Percentiles rank a stretch among this genome's conserved stretches.
These are phyloP conservation scores for Sarcophaga rosellei DNA, from an alignment of 2,888 invertebrate species.

Conservation along the genomic window DNA sequence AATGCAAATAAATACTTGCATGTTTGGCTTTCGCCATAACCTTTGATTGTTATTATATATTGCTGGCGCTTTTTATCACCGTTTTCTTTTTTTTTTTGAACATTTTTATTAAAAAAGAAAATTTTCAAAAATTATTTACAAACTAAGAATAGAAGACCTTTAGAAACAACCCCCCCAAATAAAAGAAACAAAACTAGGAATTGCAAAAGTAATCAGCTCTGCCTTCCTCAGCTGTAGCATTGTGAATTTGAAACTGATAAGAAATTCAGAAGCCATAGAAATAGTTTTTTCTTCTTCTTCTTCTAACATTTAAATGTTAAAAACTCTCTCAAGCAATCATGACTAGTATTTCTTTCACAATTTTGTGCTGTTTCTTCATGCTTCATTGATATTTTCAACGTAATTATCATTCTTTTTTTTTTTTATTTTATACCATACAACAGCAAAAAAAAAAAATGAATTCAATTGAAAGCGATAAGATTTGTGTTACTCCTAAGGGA, in stretches of 20 bases:
- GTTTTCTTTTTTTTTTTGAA: background rate
- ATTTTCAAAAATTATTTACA: background rate
- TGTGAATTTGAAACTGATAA: conserved; percentile 56
- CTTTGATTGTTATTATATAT: background rate
- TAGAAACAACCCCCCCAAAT: too few relatives aligned
- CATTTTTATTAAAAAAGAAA: background rate
- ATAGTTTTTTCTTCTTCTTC: too few relatives aligned
- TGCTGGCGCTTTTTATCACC: background rate
- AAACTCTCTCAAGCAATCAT: too few relatives aligned
- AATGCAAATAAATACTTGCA: background rate
- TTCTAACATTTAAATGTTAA: too few relatives aligned
- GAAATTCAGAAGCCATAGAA: conserved; percentile 31
- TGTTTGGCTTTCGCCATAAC: background rate
- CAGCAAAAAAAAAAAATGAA: background rate
- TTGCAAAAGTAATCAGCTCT: too few relatives aligned
- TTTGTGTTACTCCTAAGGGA: background rate
- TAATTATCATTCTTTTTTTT: too few relatives aligned
- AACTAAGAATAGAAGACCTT: too few relatives aligned
- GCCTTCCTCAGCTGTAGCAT: background rate
- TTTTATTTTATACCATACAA: too few relatives aligned
- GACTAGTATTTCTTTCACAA: too few relatives aligned
- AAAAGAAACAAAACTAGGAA: too few relatives aligned
- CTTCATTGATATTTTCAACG: too few relatives aligned
- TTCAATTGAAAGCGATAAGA: conserved; percentile 23
- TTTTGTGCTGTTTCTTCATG: too few relatives aligned